These are phyloP conservation scores for Argyresthia albistria DNA, from an alignment of 2,888 invertebrate genomes.

Conservation along the genomic window DNA sequence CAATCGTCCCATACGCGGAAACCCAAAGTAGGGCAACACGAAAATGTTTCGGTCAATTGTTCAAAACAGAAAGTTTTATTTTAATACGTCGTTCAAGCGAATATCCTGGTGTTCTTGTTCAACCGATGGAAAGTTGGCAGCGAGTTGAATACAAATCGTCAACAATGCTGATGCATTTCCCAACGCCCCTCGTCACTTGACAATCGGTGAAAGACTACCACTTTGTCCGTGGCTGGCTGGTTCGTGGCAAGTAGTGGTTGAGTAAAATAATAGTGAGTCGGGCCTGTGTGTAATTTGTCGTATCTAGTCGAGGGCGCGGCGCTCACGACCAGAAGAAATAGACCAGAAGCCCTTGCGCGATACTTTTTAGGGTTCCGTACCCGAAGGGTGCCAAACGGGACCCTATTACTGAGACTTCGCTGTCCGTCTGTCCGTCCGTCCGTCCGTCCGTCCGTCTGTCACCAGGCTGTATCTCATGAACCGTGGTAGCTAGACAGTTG, in stretches of 20 bases:
- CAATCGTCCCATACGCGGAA: too few species aligned
- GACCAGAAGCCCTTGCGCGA: too few species aligned
- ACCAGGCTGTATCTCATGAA: too few species aligned
- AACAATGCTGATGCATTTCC: constrained; percentile 58
- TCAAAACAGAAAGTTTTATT: constrained; percentile 1
- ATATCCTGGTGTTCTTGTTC: background rate
- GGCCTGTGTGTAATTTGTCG: background rate
- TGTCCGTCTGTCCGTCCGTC: too few species aligned
- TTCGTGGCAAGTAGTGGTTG: background rate
- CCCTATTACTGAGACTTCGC: too few species aligned
- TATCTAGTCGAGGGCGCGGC: too few species aligned
- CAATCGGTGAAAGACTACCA: constrained; percentile 3
- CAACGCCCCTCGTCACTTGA: constrained; percentile 15
- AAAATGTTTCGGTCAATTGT: background rate
- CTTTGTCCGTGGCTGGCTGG: background rate
- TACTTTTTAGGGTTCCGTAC: too few species aligned
- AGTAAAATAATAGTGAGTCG: background rate
- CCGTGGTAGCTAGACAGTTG: too few species aligned
- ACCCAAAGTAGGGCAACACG: too few species aligned
- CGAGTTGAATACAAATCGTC: constrained; percentile 59
- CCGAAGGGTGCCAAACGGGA: too few species aligned
- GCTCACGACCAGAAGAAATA: too few species aligned
- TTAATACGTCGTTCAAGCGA: background rate
- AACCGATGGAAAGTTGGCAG: constrained; percentile 55
- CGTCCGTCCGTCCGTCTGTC: too few species aligned